These are phyloP conservation scores for Ophion ellenae DNA, from an alignment of 2,888 invertebrate species.

Conservation along the genomic window DNA sequence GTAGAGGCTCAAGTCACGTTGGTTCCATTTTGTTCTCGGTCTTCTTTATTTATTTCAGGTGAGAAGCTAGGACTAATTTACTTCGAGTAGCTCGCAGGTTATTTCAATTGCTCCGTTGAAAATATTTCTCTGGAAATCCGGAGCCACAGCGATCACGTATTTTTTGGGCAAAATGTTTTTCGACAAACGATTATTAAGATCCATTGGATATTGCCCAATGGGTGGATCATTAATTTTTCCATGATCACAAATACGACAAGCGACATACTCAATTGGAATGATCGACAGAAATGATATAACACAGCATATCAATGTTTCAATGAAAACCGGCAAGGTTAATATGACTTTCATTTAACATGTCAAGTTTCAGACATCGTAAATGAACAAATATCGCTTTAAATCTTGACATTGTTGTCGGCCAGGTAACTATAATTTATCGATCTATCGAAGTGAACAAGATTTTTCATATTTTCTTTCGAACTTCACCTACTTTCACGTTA, in stretches of 20 bases:
- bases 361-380: background rate
- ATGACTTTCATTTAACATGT: conserved; percentile 48
- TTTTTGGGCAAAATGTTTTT: conserved; percentile 56
- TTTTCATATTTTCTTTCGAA: background rate
- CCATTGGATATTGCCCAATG: conserved; percentile 19
- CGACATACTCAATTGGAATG: conserved; percentile 19
- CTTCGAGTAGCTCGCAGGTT: conserved; percentile 58
- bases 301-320: conserved; percentile 39
- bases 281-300: conserved; percentile 29
- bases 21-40: conserved; percentile 2
- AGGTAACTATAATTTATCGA: background rate
- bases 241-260: background rate
- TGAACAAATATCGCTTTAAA: conserved; percentile 1
- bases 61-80: conserved; percentile 14
- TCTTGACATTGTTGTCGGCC: conserved; percentile 21
- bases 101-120: conserved; percentile 64
- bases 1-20: background rate
- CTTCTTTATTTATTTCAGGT: background rate
- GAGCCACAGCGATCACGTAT: conserved; percentile 63
- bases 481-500: conserved; percentile 13
- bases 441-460: background rate
- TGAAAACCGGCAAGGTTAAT: conserved; percentile 20
- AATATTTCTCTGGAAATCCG: conserved; percentile 55
- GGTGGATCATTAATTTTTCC: conserved; percentile 6
- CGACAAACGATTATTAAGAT: conserved; percentile 56